A percentile compares a stretch with the other conserved stretches of the same genome.
These are phyloP conservation scores for Bellardia bayeri DNA, from an alignment of 2,888 invertebrate genomes.

Conservation along the genomic window DNA sequence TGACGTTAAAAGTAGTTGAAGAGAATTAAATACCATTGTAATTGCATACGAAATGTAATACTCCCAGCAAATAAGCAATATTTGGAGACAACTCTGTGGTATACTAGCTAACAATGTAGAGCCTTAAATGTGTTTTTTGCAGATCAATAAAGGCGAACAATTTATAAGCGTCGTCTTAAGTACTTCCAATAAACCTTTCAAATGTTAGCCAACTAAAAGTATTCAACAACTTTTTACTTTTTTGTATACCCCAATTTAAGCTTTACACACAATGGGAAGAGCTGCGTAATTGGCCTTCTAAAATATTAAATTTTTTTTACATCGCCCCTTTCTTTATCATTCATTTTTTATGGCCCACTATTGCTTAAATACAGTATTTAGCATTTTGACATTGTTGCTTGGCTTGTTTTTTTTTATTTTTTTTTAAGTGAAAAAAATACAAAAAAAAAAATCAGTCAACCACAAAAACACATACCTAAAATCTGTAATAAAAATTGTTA, in stretches of 20 bases:
- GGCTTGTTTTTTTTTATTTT: not conserved
- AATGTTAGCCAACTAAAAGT: no score
- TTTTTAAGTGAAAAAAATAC: not conserved
- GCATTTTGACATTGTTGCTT: conserved; percentile 9
- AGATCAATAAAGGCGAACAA: no score
- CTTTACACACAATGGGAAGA: not conserved
- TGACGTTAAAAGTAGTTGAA: no score
- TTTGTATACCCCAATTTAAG: not conserved
- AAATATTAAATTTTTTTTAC: not conserved
- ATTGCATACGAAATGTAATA: no score
- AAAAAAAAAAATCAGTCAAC: conserved; percentile 5
- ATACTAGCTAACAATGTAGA: no score
- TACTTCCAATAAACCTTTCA: no score
- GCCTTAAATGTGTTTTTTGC: no score
- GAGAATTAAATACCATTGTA: no score
- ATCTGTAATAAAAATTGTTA: conserved; percentile 23
- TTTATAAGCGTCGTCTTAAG: no score
- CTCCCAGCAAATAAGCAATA: no score
- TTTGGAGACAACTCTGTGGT: no score
- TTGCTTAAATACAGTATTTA: not conserved
- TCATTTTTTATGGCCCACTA: not conserved
- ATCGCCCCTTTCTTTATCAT: not conserved
- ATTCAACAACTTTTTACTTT: no score
- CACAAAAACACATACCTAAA: conserved; percentile 11
- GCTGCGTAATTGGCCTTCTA: not conserved